Evolutionary conservation across 2,888 invertebrate species (phyloP), one percentile per base, ranked within the genome.

Genomic region (Pandemis cinnamomeana): DNA sequence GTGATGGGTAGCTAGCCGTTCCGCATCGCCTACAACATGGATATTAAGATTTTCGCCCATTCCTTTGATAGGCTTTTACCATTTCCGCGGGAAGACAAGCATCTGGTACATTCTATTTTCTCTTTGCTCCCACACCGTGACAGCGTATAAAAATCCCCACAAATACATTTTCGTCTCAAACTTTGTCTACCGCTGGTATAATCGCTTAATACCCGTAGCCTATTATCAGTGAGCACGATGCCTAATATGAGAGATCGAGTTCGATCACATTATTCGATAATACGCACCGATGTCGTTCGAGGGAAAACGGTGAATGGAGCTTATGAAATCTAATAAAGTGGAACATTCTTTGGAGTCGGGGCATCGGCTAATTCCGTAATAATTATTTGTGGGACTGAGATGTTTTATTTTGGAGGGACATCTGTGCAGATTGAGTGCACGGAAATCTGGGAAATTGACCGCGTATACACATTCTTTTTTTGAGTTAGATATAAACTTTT

Each of bases 271-370:
- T 92, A 93, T 91, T 89, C 91, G 81, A 89, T 92, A 92, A 92
- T 92, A 90, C 90, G 86, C 83, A 80, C 86, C 87, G 86, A 87
- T 86, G 85, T 87, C 87, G 87, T 87, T 87, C 78, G 86, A 87
- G 91, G 91, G 89, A 90, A 90, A 91, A 89, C 86, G 88, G 86
- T 92, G 92, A 92, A 93, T 92, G 88, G 90, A 81, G 92, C 89
- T 92, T 91, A 90, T 82, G 91, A 91, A 93, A 93, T 93, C 92
- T 92, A 93, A 93, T 93, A 93, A 92, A 91, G 89, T 89, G 88
- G 91, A 81, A 87, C 87, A 91, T 92, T 91, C 91, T 90, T 88
- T 80, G 83, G 77, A 82, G 82, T 85, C 84, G 85, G 67, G 83
- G 83, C 78, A 83, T 82, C 83, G 79, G 81, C 88, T 92, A 89